phyloP scores from a whole-genome alignment of 2,888 invertebrate genomes.

The Aphelenchoides bicaudatus region DNA sequence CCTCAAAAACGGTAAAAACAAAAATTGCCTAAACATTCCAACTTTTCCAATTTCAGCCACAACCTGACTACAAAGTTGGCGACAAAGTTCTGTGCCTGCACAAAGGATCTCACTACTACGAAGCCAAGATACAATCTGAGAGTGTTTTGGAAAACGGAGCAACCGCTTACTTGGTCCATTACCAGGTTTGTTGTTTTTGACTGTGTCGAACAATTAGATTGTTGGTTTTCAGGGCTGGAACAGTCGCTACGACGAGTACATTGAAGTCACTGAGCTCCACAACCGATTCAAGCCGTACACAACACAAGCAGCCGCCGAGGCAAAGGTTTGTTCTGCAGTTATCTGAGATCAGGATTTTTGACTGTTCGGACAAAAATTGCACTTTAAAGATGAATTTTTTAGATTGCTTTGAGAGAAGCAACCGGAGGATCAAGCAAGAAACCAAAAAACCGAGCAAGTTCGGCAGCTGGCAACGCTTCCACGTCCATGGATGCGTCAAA shows the following conservation, averaged over 20 bases:
- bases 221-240: conserved; percentile 32
- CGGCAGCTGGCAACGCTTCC: background rate
- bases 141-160: conserved; percentile 18
- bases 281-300: conserved; percentile 28
- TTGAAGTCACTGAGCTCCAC: conserved; percentile 15
- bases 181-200: conserved; percentile 23
- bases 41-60: no score
- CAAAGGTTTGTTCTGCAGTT: conserved; percentile 22
- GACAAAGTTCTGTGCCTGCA: conserved; percentile 29
- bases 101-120: conserved; percentile 23
- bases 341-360: background rate
- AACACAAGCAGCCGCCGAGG: conserved; percentile 27
- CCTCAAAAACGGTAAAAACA: no score
- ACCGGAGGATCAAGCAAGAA: background rate
- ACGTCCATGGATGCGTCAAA: no score
- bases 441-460: background rate
- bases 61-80: conserved; percentile 23
- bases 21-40: no score
- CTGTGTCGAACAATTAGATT: background rate
- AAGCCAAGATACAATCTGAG: conserved; percentile 26
- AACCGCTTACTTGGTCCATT: conserved; percentile 22
- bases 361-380: background rate
- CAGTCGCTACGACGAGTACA: conserved; percentile 27
- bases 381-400: background rate
- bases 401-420: background rate